Percentiles rank a stretch among this genome's conserved stretches.
Evolutionary conservation across 2,113 vertebrate species (phyloP).

Genomic region (Chroicocephalus ridibundus): DNA sequence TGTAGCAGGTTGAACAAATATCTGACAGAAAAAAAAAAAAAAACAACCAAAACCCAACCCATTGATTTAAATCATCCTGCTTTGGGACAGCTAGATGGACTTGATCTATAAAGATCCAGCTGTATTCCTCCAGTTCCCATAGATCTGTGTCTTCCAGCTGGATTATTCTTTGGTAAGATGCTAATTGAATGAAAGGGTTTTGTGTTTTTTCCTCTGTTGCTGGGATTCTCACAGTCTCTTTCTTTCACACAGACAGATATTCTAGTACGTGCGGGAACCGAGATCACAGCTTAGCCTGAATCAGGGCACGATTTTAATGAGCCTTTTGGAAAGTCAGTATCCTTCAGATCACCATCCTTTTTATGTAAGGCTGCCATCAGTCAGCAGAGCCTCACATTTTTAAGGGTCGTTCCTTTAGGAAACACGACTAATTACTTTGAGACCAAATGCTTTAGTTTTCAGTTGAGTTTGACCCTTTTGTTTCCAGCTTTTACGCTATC

Average conservation of each 20-base stretch:
- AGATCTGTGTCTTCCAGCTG: neutral
- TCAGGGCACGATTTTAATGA: neutral
- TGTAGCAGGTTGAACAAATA: neutral
- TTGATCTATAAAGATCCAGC: neutral
- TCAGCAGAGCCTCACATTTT: neutral
- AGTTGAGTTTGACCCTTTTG: neutral
- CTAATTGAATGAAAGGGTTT: neutral
- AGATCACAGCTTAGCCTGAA: neutral
- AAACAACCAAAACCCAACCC: neutral
- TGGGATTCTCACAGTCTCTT: neutral
- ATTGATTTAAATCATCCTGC: neutral
- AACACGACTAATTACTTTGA: neutral
- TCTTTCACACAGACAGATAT: neutral
- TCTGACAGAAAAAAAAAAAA: neutral
- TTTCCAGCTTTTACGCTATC: neutral
- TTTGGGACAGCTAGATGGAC: neutral
- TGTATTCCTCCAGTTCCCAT: neutral
- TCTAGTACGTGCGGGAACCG: neutral
- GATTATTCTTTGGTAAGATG: neutral
- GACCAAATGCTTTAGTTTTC: neutral
- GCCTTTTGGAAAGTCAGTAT: neutral
- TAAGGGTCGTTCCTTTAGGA: neutral
- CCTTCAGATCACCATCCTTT: neutral
- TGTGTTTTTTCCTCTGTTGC: neutral
- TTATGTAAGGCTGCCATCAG: neutral